Evolutionary conservation across 2,797 vertebrate genomes (phyloP), one percentile per base, ranked within the genome.

Genomic region (Esox lucius): DNA sequence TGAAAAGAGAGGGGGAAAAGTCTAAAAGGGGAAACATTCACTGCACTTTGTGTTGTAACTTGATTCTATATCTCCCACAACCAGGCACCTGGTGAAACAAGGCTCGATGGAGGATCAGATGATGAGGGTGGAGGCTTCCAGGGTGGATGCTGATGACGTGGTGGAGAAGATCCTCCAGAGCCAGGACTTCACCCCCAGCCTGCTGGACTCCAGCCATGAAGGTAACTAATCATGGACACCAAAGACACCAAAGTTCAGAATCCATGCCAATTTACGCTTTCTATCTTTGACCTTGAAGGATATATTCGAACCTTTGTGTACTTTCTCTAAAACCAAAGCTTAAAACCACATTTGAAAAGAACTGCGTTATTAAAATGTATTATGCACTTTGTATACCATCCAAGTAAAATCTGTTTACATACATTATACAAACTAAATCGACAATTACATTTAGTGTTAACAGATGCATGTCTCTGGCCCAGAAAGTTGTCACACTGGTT

Each of bases 151-250:
- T 42, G 96, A 98, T 80, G 98, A 98, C 82, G 88, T 99, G 77
- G 95, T 99, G 64, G 96, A 99, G 88, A 98, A 95, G 87, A 97
- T 99, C 90, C 87, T 99, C 17, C 96, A 98, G 86, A 95, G 96
- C 87, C 97, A 99, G 81, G 97, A 99, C 88, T 99, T 99, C 90
- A 98, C 94, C 85, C 90, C 85, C 67, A 78, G 85, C 83, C 72
- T 94, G 64, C 93, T 98, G 70, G 97, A 99, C 84, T 97, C 97
- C 83, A 98, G 97, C 81, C 92, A 96, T 75, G 98, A 99, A 94
- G 97, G 98, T 99, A 81, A 68, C 87, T 89, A 84, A 64, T 1
- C 7, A 39, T 39, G 35, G 35, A 39, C 7, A 39, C 35, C 35
- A 39, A 8, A 3, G 19, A 56, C 19, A 19, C n/a, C n/a, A n/a